Base-by-base conservation (phyloP, 2,888 invertebrate genomes). In the Nomada fucata region DNA sequence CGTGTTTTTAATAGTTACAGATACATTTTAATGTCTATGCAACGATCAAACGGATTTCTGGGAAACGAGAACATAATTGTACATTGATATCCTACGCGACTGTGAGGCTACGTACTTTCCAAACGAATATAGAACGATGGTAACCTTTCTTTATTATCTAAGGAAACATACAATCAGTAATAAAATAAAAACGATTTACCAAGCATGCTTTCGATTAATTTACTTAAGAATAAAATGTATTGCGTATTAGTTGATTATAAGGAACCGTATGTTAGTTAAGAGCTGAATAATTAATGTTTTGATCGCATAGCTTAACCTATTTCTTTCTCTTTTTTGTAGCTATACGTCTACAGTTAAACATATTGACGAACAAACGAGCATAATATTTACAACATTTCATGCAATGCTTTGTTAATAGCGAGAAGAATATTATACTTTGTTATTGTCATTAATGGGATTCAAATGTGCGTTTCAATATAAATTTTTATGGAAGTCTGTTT, bases 301-400 rank as follows among this genome's bases (percentile, higher is more conserved):
- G 55, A 67, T 13, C 73, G 61, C 29, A 61, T 47, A 74, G 73
- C 83, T 69, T 83, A 83, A 83, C 83, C 83, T 83, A 77, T 82
- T 83, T 82, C 36, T 36, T 36, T 36, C 36, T 82, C 44, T 53
- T 47, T 47, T 47, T 57, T 57, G 9, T 26, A 78, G 75, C 57
- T 78, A 59, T 64, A 68, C 42, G 18, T 63, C 26, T 59, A 23
- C 47, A 57, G 47, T 71, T 83, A 55, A 79, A 71, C 78, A 83
- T 78, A 83, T 69, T 69, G 72, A 65, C 65, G 67, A 64, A 47
- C 26, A 63, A 52, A 76, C 68, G 76, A 63, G 44, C 53, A 4
- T 70, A 74, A 23, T 20, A 69, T 57, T 63, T 42, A 60, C 11
- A n/a, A 68, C 20, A 71, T 71, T 59, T 55, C 26, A 15, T 52